A percentile compares a stretch with the other conserved stretches of the same genome.
Evolutionary conservation across 2,797 vertebrate genomes (phyloP).

Genomic region (Lemur catta): DNA sequence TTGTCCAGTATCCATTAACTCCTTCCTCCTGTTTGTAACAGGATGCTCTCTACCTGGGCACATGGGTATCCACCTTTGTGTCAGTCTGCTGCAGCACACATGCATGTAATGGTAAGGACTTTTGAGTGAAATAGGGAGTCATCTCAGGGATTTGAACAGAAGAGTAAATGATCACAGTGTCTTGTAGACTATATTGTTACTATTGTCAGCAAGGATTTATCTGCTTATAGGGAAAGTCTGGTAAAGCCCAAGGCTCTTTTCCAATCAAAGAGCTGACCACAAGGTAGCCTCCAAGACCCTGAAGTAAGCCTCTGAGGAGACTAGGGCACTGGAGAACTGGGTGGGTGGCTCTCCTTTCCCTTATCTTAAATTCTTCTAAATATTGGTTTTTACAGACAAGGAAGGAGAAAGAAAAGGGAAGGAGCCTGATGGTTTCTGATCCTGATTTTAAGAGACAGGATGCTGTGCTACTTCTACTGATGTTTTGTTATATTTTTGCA

Average conservation of each 20-base stretch:
- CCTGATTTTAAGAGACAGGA: conserved; percentile 23
- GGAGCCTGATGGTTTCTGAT: conserved; percentile 40
- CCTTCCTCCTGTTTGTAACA: conserved; percentile 85
- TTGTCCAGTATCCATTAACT: neutral
- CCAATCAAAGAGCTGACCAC: neutral
- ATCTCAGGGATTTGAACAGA: neutral
- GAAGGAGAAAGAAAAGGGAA: neutral
- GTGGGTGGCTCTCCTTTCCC: neutral
- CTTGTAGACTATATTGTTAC: conserved; percentile 95
- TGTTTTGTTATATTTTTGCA: conserved; percentile 23
- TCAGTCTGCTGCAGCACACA: neutral
- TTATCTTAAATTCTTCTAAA: neutral
- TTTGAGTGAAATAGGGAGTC: conserved; percentile 63
- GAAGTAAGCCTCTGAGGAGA: neutral
- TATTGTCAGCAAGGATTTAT: conserved; percentile 96
- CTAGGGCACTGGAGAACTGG: neutral
- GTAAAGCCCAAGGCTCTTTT: conserved; percentile 85
- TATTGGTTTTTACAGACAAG: conserved; percentile 42
- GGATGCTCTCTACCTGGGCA: conserved; percentile 75
- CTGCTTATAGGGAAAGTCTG: conserved; percentile 95
- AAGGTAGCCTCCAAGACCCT: neutral
- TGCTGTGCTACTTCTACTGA: conserved; percentile 29
- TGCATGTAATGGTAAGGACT: conserved; percentile 78
- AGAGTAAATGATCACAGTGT: conserved; percentile 29
- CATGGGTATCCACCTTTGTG: neutral